A percentile compares a stretch with the other conserved stretches of the same genome.
These are phyloP conservation scores for Hafferia zeledoni DNA, from an alignment of 2,797 vertebrate genomes.

Conservation along the genomic window DNA sequence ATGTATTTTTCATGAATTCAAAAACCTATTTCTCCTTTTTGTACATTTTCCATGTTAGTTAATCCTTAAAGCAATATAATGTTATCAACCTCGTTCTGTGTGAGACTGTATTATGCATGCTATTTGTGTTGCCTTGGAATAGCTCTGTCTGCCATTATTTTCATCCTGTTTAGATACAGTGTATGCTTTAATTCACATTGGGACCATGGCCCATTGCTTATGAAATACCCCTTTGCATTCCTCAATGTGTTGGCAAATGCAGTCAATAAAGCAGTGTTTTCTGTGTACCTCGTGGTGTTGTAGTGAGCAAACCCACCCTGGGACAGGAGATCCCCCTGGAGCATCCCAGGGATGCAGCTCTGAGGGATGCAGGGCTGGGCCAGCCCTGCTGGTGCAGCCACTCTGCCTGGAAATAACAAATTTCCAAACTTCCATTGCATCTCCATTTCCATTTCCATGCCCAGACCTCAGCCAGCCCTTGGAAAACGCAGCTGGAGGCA, in stretches of 20 bases:
- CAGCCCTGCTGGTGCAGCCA: not conserved
- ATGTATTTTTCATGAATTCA: conserved; percentile 99
- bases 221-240: conserved; percentile 74
- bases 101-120: conserved; percentile 95
- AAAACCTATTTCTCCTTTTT: conserved; percentile 99
- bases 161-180: conserved; percentile 78
- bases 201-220: conserved; percentile 74
- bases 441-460: not conserved
- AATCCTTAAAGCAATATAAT: conserved; percentile 98
- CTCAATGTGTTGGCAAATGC: conserved; percentile 91
- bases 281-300: conserved; percentile 79
- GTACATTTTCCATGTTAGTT: conserved; percentile 97
- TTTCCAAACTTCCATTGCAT: not conserved
- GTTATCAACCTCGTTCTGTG: conserved; percentile 83
- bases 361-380: not conserved
- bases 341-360: not conserved
- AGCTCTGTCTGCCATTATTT: conserved; percentile 84
- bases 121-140: conserved; percentile 92
- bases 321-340: not conserved
- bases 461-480: not conserved
- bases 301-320: not conserved
- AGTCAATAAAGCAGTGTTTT: conserved; percentile 99
- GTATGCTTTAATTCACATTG: conserved; percentile 80
- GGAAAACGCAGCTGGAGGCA: not conserved
- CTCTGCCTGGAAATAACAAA: not conserved